phyloP scores from a whole-genome alignment of 2,797 vertebrate species.

The Gouania willdenowi region DNA sequence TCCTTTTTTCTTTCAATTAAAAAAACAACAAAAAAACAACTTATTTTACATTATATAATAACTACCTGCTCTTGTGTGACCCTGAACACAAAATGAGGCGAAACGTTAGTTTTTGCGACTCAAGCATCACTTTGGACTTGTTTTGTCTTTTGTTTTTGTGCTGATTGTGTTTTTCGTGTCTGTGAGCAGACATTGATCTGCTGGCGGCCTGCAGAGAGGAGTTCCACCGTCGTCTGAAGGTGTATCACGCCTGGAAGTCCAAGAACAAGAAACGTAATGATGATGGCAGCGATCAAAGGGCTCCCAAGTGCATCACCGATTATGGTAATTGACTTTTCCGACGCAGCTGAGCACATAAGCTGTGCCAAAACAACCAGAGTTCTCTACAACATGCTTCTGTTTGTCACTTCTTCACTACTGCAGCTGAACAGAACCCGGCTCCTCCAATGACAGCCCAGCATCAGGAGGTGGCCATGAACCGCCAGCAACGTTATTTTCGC shows the following conservation, averaged over 20 bases:
- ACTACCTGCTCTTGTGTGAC: too few relatives aligned
- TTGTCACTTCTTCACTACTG: not conserved
- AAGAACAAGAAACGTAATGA: constrained; percentile 96
- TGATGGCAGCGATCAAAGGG: constrained; percentile 86
- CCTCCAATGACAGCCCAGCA: constrained; percentile 78
- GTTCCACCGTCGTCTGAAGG: constrained; percentile 96
- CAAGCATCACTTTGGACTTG: too few relatives aligned
- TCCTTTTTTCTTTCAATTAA: too few relatives aligned
- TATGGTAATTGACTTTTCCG: constrained; percentile 89
- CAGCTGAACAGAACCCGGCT: constrained; percentile 90
- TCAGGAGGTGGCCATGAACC: constrained; percentile 87
- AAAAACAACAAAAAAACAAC: too few relatives aligned
- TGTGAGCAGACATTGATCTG: constrained; percentile 88
- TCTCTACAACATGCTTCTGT: too few relatives aligned
- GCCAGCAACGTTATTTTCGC: constrained; percentile 96
- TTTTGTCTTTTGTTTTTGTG: not conserved
- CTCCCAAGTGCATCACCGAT: constrained; percentile 94
- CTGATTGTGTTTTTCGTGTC: too few relatives aligned
- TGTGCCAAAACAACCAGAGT: too few relatives aligned
- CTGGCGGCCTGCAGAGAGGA: constrained; percentile 96
- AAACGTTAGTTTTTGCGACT: too few relatives aligned
- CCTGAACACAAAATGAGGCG: too few relatives aligned
- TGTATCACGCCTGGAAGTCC: constrained; percentile 98
- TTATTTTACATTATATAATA: too few relatives aligned
- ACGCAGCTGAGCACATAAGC: too few relatives aligned